phyloP scores from a whole-genome alignment of 2,797 vertebrate genomes.

The Coregonus sp. region DNA sequence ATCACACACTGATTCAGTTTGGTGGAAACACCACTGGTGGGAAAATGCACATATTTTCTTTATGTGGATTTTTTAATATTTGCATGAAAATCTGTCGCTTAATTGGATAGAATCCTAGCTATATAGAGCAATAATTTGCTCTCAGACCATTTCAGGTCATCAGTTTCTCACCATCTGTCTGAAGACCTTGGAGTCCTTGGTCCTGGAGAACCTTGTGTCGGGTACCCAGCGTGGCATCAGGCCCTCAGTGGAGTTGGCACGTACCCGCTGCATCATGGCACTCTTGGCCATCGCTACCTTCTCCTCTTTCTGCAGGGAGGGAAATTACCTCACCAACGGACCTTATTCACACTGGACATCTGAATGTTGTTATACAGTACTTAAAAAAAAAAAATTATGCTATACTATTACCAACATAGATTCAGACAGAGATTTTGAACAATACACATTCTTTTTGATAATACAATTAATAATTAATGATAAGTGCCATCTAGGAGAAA shows the following conservation, averaged over 20 bases:
- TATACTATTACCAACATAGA: too few relatives aligned
- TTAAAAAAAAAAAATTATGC: neutral
- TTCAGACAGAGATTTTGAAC: neutral
- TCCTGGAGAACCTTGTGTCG: conserved; percentile 87
- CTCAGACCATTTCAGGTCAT: conserved; percentile 33
- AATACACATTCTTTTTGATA: neutral
- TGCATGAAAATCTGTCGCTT: too few relatives aligned
- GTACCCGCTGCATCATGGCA: conserved; percentile 88
- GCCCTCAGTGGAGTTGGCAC: conserved; percentile 87
- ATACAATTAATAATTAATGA: neutral
- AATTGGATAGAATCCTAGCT: too few relatives aligned
- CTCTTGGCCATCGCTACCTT: conserved; percentile 94
- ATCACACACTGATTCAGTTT: too few relatives aligned
- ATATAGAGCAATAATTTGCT: neutral
- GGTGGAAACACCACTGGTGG: too few relatives aligned
- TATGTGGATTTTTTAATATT: too few relatives aligned
- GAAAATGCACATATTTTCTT: too few relatives aligned
- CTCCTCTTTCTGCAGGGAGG: conserved; percentile 87
- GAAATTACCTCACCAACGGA: neutral
- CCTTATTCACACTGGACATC: conserved; percentile 71
- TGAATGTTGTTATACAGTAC: neutral
- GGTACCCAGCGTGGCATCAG: conserved; percentile 90
- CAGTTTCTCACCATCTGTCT: conserved; percentile 90
- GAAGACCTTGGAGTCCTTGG: conserved; percentile 95
- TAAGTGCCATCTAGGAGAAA: neutral